A percentile compares a stretch with the other conserved stretches of the same genome.
Evolutionary conservation across 2,888 invertebrate species (phyloP).

Genomic region (Xestia c-nigrum): DNA sequence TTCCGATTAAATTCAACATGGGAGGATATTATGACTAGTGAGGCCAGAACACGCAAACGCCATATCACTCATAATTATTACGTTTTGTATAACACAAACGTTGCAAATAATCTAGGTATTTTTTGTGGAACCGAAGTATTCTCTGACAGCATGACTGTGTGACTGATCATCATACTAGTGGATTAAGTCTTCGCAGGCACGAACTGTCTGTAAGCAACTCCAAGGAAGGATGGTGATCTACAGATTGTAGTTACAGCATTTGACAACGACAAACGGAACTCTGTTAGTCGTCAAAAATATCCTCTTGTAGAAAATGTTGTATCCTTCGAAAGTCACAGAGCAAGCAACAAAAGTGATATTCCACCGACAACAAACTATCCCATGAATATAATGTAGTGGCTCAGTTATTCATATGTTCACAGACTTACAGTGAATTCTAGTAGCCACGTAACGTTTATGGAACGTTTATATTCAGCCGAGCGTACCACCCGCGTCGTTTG

Average conservation of each 20-base stretch:
- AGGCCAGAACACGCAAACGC: constrained; percentile 54
- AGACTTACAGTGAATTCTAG: constrained; percentile 69
- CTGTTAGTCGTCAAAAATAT: constrained; percentile 2
- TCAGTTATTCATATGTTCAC: constrained; percentile 64
- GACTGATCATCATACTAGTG: neutral
- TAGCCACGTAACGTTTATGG: constrained; percentile 78
- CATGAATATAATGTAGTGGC: constrained; percentile 59
- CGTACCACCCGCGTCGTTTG: constrained; percentile 86
- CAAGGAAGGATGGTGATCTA: neutral
- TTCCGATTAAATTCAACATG: constrained; percentile 56
- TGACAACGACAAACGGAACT: neutral
- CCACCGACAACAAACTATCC: constrained; percentile 45
- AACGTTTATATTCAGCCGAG: constrained; percentile 84
- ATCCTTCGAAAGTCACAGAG: constrained; percentile 21
- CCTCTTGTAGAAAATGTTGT: neutral
- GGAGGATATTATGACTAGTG: constrained; percentile 49
- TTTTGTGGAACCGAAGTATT: constrained; percentile 34
- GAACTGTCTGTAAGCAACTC: neutral
- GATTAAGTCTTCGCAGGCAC: neutral
- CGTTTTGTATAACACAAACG: constrained; percentile 25
- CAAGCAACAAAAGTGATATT: constrained; percentile 29
- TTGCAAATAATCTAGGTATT: constrained; percentile 16
- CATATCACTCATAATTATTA: constrained; percentile 47
- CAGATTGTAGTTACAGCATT: neutral
- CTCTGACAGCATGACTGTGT: neutral